Conservation (phyloP, 64 coral and sea anemone genomes). For the Montipora foliosa region DNA sequence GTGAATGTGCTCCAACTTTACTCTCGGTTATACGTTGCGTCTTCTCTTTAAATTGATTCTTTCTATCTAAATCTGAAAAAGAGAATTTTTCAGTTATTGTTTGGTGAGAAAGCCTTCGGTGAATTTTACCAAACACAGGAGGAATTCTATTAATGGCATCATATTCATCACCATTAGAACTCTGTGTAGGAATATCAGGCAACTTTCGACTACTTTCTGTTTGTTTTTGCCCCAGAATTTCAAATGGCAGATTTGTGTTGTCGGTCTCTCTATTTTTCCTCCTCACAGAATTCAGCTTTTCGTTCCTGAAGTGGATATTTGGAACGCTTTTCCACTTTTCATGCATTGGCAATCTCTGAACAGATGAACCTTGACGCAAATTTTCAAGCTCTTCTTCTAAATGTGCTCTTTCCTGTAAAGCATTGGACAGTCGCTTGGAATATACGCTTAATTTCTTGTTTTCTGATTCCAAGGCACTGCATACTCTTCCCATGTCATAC, state of each 20-base stretch:
- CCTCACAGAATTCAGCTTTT: constrained; percentile 17
- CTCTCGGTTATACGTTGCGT: not conserved
- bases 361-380: constrained; percentile 11
- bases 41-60: not conserved
- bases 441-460: constrained; percentile 30
- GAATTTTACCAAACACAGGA: not conserved
- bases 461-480: constrained; percentile 16
- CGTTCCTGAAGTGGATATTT: not conserved
- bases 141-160: not conserved
- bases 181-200: not conserved
- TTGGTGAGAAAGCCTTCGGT: not conserved
- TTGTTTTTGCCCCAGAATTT: not conserved
- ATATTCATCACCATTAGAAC: not conserved
- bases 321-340: not conserved
- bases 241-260: not conserved
- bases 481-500: constrained; percentile 4
- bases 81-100: not conserved
- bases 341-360: not conserved
- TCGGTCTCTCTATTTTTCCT: not conserved
- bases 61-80: not conserved
- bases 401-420: constrained; percentile 49
- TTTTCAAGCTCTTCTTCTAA: constrained; percentile 19
- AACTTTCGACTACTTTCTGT: not conserved
- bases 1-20: not conserved
- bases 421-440: constrained; percentile 18